Percentiles rank a stretch among this genome's conserved stretches.
Conservation (phyloP, 2,113 vertebrate species). For the Pterocles gutturalis region DNA sequence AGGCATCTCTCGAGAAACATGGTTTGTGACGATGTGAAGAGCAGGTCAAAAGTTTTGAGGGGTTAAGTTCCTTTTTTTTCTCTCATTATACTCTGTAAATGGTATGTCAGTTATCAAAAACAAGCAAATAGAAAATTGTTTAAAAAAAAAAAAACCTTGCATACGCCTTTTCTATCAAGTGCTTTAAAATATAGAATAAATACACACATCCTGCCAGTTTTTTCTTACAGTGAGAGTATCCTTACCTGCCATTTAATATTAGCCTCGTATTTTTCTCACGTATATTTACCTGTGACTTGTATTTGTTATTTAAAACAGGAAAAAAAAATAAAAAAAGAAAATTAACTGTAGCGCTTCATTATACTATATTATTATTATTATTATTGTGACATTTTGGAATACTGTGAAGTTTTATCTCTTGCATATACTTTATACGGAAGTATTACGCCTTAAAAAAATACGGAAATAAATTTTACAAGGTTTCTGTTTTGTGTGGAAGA, state of each 20-base stretch:
- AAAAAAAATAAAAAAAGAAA: constrained; percentile 85
- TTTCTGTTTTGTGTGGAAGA: constrained; percentile 91
- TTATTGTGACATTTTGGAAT: constrained; percentile 91
- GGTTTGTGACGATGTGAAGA: constrained; percentile 78
- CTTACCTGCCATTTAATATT: constrained; percentile 90
- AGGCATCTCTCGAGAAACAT: constrained; percentile 55
- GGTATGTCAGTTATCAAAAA: constrained; percentile 83
- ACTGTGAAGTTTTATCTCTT: constrained; percentile 92
- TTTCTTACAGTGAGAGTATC: constrained; percentile 90
- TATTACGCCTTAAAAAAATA: constrained; percentile 90
- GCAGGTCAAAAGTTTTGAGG: constrained; percentile 85
- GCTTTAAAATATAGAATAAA: constrained; percentile 90
- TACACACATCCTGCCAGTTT: constrained; percentile 90
- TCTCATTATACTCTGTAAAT: constrained; percentile 84
- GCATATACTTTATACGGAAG: constrained; percentile 91
- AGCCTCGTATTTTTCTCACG: constrained; percentile 90
- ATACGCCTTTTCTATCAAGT: constrained; percentile 91
- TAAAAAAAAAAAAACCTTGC: constrained; percentile 78
- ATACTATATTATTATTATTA: constrained; percentile 87
- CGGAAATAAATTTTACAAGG: constrained; percentile 90
- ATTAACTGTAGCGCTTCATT: constrained; percentile 90
- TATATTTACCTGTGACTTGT: constrained; percentile 92
- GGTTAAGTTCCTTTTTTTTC: constrained; percentile 83
- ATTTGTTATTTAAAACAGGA: constrained; percentile 90
- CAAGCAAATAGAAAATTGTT: constrained; percentile 81